Evolutionary conservation across 2,888 invertebrate species (phyloP).

Genomic region (Erebia ligea): DNA sequence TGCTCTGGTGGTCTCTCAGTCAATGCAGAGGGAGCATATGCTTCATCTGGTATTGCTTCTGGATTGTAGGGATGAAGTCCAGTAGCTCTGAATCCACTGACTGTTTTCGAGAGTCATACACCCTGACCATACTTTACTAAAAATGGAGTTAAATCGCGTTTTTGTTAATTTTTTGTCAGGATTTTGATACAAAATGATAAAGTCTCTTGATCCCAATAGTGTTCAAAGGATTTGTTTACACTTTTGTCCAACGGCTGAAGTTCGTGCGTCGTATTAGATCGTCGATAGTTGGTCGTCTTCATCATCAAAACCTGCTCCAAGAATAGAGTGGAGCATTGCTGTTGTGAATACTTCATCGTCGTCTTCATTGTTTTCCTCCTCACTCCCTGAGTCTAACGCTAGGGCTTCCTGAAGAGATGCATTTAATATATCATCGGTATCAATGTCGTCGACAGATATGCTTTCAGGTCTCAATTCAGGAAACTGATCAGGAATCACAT

Average conservation of each 20-base stretch:
- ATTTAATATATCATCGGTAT: no score
- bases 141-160: slow-evolving; percentile 38
- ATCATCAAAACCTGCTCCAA: no score
- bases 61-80: slow-evolving; percentile 40
- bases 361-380: no score
- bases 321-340: no score
- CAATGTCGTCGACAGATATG: no score
- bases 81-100: slow-evolving; percentile 41
- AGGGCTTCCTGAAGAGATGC: no score
- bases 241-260: slow-evolving; percentile 35
- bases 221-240: slow-evolving; percentile 21
- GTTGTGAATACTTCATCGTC: no score
- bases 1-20: no score
- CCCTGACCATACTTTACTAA: slow-evolving; percentile 40
- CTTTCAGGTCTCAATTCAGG: no score
- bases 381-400: no score
- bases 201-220: slow-evolving; percentile 15
- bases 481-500: no score
- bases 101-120: slow-evolving; percentile 39
- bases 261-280: slow-evolving; percentile 37
- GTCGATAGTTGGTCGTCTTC: no score
- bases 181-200: slow-evolving; percentile 15
- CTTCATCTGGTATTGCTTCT: slow-evolving; percentile 37
- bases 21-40: slow-evolving; percentile 34
- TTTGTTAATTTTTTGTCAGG: slow-evolving; percentile 38